Conservation (phyloP, 2,113 vertebrate species). For the Serinus canaria region DNA sequence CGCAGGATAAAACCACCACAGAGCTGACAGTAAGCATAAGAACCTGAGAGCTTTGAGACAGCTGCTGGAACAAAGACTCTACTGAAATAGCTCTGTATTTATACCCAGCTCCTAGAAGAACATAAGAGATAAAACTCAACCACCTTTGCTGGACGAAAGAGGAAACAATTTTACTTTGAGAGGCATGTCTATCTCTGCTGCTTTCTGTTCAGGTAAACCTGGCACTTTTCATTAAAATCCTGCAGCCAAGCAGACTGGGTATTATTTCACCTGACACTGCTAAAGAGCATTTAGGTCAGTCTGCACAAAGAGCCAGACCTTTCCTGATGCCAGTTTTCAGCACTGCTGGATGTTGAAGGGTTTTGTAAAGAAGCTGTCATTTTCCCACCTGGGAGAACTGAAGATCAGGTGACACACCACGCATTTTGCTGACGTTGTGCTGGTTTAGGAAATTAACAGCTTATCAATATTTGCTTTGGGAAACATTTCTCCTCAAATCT, state of each 20-base stretch:
- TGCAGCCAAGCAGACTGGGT: neutral
- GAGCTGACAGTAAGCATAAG: neutral
- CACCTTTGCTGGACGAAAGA: neutral
- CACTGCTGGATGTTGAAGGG: neutral
- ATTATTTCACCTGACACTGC: conserved; percentile 4
- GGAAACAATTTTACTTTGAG: neutral
- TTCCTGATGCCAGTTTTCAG: neutral
- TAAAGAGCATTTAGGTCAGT: conserved; percentile 15
- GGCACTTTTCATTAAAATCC: neutral
- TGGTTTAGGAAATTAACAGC: neutral
- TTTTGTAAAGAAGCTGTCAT: neutral
- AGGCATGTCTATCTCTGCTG: neutral
- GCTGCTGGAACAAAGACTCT: neutral
- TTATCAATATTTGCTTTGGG: neutral
- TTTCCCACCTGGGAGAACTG: neutral
- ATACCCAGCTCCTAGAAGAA: neutral
- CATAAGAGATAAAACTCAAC: neutral
- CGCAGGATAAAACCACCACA: neutral
- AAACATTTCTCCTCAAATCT: neutral
- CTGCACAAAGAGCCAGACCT: neutral
- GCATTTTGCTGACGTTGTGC: neutral
- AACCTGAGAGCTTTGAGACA: neutral
- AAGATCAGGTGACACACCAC: neutral
- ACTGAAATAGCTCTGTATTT: neutral
- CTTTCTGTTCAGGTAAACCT: neutral